A percentile compares a stretch with the other conserved stretches of the same genome.
phyloP scores from a whole-genome alignment of 2,797 vertebrate species.

The Hozukius guyotensis region DNA sequence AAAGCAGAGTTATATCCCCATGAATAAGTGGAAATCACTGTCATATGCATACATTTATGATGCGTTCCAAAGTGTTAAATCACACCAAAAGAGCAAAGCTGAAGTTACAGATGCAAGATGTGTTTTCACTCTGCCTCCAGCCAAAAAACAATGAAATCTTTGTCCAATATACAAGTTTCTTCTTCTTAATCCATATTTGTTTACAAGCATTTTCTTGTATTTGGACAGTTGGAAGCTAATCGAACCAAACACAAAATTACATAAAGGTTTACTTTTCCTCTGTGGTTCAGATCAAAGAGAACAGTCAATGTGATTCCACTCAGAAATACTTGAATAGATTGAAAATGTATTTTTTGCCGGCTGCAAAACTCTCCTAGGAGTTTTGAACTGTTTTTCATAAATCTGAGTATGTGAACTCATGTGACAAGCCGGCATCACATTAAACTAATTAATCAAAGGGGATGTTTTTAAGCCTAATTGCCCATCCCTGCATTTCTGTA shows the following conservation, averaged over 20 bases:
- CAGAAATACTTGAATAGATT: neutral
- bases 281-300: slow-evolving; percentile 6
- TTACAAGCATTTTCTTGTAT: neutral
- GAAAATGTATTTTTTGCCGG: neutral
- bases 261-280: neutral
- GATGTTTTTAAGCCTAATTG: slow-evolving; percentile 54
- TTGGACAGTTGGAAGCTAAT: neutral
- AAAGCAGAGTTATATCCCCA: neutral
- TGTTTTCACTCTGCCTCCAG: neutral
- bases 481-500: slow-evolving; percentile 21
- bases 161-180: neutral
- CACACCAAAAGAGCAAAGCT: neutral
- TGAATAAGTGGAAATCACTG: neutral
- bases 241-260: neutral
- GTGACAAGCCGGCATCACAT: slow-evolving; percentile 18
- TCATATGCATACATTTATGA: neutral
- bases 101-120: neutral
- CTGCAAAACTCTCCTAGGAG: neutral
- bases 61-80: neutral
- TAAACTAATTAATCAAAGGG: slow-evolving; percentile 53
- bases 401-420: slow-evolving; percentile 2
- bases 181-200: neutral
- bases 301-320: neutral
- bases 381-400: slow-evolving; percentile 1
- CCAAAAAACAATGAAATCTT: neutral